Conservation (phyloP, 2,888 invertebrate species). For the Aromia moschata region DNA sequence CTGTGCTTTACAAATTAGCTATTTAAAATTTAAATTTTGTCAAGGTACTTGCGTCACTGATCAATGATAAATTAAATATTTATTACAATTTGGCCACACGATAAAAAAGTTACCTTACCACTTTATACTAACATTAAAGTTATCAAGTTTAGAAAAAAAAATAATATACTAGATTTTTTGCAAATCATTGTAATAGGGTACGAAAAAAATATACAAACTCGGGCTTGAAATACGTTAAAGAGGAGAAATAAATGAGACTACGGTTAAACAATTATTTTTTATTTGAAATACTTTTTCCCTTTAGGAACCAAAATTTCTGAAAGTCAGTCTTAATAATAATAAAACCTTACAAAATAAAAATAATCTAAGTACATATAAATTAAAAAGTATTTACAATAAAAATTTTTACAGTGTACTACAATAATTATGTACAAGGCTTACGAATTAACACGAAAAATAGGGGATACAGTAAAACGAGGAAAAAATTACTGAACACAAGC, state of each 20-base stretch:
- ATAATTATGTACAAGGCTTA: constrained; percentile 45
- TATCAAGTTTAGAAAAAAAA: no score
- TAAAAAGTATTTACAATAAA: constrained; percentile 55
- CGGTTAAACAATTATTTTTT: constrained; percentile 48
- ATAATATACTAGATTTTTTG: no score
- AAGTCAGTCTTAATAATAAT: constrained; percentile 63
- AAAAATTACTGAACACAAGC: constrained; percentile 39
- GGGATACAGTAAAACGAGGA: constrained; percentile 5
- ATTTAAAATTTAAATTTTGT: no score
- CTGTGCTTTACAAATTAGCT: no score
- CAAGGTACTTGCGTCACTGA: no score
- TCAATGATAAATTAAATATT: no score
- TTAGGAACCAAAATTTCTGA: constrained; percentile 63
- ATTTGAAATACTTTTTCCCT: constrained; percentile 61
- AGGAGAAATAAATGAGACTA: background rate
- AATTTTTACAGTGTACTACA: constrained; percentile 52
- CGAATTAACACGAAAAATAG: constrained; percentile 24
- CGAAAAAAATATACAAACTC: no score
- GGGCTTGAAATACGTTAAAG: no score
- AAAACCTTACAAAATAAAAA: constrained; percentile 55
- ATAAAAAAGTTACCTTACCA: no score
- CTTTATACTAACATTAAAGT: no score
- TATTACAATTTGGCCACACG: no score
- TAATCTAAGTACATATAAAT: constrained; percentile 56
- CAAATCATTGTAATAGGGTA: no score